Base-by-base conservation (phyloP, 2,797 vertebrate species). In the Remorina albescens region DNA sequence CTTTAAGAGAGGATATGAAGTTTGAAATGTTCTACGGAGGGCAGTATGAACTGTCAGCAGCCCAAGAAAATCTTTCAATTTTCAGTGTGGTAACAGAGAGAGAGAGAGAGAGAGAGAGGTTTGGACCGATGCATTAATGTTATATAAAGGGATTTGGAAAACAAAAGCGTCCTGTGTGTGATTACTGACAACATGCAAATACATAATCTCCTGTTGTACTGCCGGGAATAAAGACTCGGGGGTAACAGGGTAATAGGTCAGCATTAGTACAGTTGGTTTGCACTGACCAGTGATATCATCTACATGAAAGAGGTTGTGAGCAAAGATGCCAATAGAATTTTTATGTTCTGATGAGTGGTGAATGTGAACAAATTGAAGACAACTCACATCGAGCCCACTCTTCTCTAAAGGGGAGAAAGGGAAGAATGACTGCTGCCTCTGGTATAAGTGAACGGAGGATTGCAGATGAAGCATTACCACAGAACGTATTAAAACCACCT, bases 131-230 rank as follows among this genome's bases (percentile, higher is more conserved):
- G 59, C 58, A 76, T 71, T 77, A 56, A 42, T 67, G 71, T 91
- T 93, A 83, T 71, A 76, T 90, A 88, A 91, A 88, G 21, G 72
- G 74, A 88, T 89, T 88, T 76, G 37, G 19, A 82, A 51, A 80
- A 87, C 85, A 90, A 91, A 84, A 74, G 26, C 6, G 4, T 46
- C 62, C 71, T 82, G 26, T 81, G 74, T 83, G 71, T 16, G 72
- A 82, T 84, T 82, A 84, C 74, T 49, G 15, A 67, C 75, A 70
- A 78, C 60, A 58, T 4, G 9, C 36, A 76, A 81, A 84, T 47
- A 74, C 68, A 58, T 76, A 80, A 86, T 81, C 79, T 77, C 42
- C 69, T 56, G 58, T 81, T 67, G 72, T 21, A 67, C 42, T 68
- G 51, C 13, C 28, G 5, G 76, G 67, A 85, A 75, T 64, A 28